Percentiles rank a stretch among this genome's conserved stretches.
phyloP scores from a whole-genome alignment of 2,113 vertebrate genomes.

The Ploceus nigricollis region DNA sequence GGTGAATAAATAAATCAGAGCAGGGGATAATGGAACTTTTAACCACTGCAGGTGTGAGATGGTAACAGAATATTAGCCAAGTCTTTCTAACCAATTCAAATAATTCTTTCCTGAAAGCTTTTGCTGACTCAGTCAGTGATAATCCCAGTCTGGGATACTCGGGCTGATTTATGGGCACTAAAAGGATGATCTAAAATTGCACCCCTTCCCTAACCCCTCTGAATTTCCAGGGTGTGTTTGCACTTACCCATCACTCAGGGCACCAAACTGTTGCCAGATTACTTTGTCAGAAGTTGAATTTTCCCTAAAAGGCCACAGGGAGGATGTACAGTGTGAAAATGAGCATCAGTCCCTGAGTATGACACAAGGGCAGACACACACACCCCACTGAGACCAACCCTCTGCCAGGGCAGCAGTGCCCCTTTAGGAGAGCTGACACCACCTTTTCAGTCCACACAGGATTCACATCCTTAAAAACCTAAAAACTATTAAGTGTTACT shows the following conservation, averaged over 20 bases:
- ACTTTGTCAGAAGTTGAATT: background rate
- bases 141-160: background rate
- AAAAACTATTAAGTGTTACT: background rate
- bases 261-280: background rate
- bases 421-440: background rate
- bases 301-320: background rate
- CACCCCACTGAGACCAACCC: background rate
- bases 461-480: background rate
- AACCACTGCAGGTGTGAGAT: background rate
- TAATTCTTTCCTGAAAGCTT: background rate
- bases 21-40: background rate
- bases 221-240: background rate
- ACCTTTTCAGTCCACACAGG: background rate
- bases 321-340: background rate
- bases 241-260: background rate
- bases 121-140: background rate
- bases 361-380: background rate
- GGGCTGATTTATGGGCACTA: background rate
- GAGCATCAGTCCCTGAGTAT: rapidly evolving
- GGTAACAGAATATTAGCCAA: background rate
- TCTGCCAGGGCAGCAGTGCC: background rate
- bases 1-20: background rate
- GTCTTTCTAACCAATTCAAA: no score
- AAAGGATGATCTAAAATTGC: background rate
- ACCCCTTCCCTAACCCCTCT: rapidly evolving